Evolutionary conservation across 1,140 invertebrate genomes (phyloP).

Genomic region (Drosophila neocordata): DNA sequence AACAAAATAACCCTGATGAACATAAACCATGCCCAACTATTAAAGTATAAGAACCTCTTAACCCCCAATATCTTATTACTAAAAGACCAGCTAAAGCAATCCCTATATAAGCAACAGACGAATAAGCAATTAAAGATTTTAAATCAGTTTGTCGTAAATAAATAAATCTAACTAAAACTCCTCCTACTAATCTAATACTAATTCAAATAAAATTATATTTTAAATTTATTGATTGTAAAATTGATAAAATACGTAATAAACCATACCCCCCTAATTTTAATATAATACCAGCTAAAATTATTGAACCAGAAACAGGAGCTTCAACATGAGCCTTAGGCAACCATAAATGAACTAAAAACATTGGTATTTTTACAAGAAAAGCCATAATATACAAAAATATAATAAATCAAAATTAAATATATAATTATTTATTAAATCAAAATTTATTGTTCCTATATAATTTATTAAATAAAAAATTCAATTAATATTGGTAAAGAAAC

Average conservation of each 20-base stretch:
- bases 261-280: constrained; percentile 88
- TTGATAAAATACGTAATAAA: constrained; percentile 84
- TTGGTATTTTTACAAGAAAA: constrained; percentile 88
- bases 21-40: constrained; percentile 87
- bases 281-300: constrained; percentile 88
- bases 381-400: constrained; percentile 84
- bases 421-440: constrained; percentile 83
- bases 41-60: constrained; percentile 84
- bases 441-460: constrained; percentile 82
- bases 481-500: constrained; percentile 86
- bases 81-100: constrained; percentile 82
- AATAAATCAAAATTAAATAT: constrained; percentile 83
- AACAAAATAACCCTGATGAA: constrained; percentile 88
- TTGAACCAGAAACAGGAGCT: constrained; percentile 87
- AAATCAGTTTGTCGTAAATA: constrained; percentile 85
- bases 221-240: constrained; percentile 82
- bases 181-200: constrained; percentile 84
- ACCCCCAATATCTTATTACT: constrained; percentile 83
- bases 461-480: constrained; percentile 84
- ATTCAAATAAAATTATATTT: constrained; percentile 82
- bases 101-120: constrained; percentile 52
- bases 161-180: constrained; percentile 84
- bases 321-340: constrained; percentile 90
- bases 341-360: constrained; percentile 88
- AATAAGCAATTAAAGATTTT: constrained; percentile 58